These are phyloP conservation scores for Acanthopleura granulata DNA, from an alignment of 2,888 invertebrate species.

Conservation along the genomic window DNA sequence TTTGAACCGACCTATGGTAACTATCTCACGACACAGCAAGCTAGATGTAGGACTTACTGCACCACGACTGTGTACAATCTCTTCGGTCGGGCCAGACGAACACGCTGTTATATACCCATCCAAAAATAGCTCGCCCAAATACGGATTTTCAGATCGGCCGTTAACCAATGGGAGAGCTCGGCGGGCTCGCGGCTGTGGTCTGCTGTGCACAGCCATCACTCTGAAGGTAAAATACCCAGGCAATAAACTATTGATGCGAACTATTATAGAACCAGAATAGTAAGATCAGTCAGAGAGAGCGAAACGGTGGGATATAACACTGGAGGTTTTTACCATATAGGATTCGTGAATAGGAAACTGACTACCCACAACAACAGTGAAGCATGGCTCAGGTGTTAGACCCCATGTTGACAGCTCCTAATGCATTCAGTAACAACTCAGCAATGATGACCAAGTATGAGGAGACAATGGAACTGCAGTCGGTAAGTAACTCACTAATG, in stretches of 20 bases:
- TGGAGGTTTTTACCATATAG: slow-evolving; percentile 1
- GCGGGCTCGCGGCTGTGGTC: neutral
- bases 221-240: neutral
- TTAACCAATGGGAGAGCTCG: slow-evolving; percentile 3
- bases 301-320: neutral
- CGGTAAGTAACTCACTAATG: slow-evolving; percentile 4
- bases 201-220: neutral
- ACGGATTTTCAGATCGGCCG: neutral
- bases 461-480: slow-evolving; percentile 22
- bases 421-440: neutral
- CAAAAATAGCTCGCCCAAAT: slow-evolving; percentile 16
- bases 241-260: slow-evolving; percentile 1
- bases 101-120: slow-evolving; percentile 10
- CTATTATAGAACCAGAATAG: neutral
- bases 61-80: neutral
- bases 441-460: slow-evolving; percentile 19
- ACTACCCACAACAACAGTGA: neutral
- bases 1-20: slow-evolving; percentile 4
- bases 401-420: slow-evolving; percentile 11
- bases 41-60: neutral
- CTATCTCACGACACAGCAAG: neutral
- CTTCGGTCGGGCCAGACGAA: neutral
- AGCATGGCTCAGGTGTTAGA: neutral
- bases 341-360: slow-evolving; percentile 9
- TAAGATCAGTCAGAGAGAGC: neutral